These are phyloP conservation scores for Lucinisca nassula DNA, from an alignment of 2,888 invertebrate genomes.

Conservation along the genomic window DNA sequence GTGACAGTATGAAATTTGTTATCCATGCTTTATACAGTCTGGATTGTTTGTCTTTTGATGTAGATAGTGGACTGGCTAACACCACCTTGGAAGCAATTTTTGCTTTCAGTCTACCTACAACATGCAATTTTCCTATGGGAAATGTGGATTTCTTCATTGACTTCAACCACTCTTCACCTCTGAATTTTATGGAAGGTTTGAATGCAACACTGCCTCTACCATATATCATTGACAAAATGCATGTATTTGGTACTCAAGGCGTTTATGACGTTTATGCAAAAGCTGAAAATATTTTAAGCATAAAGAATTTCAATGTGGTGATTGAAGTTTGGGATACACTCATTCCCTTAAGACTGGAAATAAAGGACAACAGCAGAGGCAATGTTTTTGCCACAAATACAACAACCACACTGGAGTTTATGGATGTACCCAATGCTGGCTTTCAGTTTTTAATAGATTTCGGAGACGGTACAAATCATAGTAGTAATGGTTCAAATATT, in stretches of 20 bases:
- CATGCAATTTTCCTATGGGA: neutral
- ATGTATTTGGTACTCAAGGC: conserved; percentile 50
- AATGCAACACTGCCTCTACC: neutral
- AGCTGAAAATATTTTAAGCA: conserved; percentile 36
- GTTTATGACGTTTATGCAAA: conserved; percentile 24
- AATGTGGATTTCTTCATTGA: neutral
- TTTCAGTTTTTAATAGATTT: conserved; percentile 61
- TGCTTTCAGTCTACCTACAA: neutral
- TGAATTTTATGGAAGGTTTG: neutral
- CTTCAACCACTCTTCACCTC: neutral
- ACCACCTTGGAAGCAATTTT: neutral
- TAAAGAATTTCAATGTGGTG: neutral
- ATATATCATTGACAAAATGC: neutral
- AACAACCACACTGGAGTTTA: conserved; percentile 23
- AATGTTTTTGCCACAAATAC: conserved; percentile 12
- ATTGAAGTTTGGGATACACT: conserved; percentile 52
- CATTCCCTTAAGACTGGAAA: conserved; percentile 19
- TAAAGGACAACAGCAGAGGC: conserved; percentile 16
- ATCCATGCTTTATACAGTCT: neutral
- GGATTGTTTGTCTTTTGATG: neutral
- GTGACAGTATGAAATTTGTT: neutral
- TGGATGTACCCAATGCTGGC: conserved; percentile 49
- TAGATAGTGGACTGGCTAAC: neutral
- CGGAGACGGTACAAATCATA: conserved; percentile 35
- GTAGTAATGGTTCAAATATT: conserved; percentile 12